phyloP scores from a whole-genome alignment of 1,140 invertebrate species.

The Propsilocerus akamusi region DNA sequence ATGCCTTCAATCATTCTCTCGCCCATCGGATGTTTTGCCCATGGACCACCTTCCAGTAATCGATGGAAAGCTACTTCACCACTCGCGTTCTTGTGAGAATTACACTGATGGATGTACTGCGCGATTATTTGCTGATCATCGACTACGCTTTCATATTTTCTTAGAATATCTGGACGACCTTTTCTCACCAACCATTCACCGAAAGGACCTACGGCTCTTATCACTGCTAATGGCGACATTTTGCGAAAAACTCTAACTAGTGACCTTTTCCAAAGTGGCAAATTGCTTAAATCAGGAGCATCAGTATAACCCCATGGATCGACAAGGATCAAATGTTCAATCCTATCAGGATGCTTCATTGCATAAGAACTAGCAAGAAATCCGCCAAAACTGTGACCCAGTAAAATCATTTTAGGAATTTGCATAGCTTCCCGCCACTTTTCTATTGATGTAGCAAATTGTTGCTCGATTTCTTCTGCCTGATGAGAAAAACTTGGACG shows the following conservation, averaged over 20 bases:
- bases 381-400: constrained; percentile 76
- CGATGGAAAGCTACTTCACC: neutral
- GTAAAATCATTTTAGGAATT: constrained; percentile 58
- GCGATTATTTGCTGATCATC: neutral
- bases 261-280: constrained; percentile 45
- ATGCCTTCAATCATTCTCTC: neutral
- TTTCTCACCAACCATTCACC: constrained; percentile 16
- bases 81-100: neutral
- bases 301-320: constrained; percentile 84
- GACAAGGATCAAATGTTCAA: constrained; percentile 64
- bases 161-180: neutral
- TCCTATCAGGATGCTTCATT: constrained; percentile 44
- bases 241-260: constrained; percentile 41
- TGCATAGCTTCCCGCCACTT: constrained; percentile 65
- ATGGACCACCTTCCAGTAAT: neutral
- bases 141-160: neutral
- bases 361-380: constrained; percentile 65
- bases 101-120: neutral
- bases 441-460: constrained; percentile 64
- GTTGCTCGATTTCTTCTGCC: constrained; percentile 48
- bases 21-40: neutral
- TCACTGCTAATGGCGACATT: constrained; percentile 62
- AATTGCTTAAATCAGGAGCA: constrained; percentile 31
- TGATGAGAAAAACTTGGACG: no score
- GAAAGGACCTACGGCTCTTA: constrained; percentile 59